Evolutionary conservation across 2,797 vertebrate genomes (phyloP).

Genomic region (Caiman crocodilus): DNA sequence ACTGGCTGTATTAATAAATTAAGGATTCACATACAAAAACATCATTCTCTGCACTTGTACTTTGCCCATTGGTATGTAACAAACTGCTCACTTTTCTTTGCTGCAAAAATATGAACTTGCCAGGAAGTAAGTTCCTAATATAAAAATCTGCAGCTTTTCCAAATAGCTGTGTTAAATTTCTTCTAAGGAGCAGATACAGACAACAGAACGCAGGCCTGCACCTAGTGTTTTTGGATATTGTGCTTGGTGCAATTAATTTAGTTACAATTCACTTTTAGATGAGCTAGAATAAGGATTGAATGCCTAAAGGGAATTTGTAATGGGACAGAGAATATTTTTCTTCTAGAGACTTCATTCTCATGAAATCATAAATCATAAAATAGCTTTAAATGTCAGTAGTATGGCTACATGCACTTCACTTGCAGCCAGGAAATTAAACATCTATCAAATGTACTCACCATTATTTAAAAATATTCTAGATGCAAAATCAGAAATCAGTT

Average conservation of each 20-base stretch:
- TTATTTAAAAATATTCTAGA: not conserved
- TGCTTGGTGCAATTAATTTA: not conserved
- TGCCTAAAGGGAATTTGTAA: not conserved
- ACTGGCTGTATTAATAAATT: not conserved
- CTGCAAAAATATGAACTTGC: not conserved
- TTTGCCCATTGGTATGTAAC: not conserved
- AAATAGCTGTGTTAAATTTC: not conserved
- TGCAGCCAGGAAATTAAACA: not conserved
- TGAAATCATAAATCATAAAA: not conserved
- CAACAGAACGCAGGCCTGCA: not conserved
- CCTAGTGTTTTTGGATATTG: not conserved
- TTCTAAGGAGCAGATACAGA: not conserved
- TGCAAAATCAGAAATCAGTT: not conserved
- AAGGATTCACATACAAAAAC: not conserved
- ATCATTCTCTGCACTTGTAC: not conserved
- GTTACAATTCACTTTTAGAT: not conserved
- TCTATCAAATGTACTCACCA: not conserved
- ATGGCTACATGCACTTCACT: not conserved
- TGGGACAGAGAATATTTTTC: slow-evolving; percentile 26
- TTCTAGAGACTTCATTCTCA: slow-evolving; percentile 12
- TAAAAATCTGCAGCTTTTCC: not conserved
- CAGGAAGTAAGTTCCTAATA: not conserved
- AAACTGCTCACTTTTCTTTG: not conserved
- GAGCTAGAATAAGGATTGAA: not conserved
- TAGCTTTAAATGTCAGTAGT: too few species aligned